Conservation (phyloP, 2,888 invertebrate species). For the Cephalotes varians region DNA sequence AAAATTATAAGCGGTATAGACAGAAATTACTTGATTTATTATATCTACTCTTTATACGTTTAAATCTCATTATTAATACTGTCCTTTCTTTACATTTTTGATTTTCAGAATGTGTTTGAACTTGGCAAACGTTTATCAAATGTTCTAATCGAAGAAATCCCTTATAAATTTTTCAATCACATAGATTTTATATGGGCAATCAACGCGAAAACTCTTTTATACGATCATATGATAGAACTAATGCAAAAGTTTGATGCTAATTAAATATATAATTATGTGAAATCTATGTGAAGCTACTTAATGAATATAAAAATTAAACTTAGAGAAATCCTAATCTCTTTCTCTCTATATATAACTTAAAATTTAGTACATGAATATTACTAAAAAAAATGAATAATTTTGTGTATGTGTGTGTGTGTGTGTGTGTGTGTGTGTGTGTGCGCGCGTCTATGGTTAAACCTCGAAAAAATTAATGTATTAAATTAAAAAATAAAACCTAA, state of each 20-base stretch:
- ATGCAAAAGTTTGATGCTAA: conserved; percentile 80
- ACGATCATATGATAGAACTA: conserved; percentile 86
- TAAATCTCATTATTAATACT: background rate
- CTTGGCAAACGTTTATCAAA: conserved; percentile 87
- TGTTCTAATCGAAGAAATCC: conserved; percentile 87
- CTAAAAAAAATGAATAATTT: too few species aligned
- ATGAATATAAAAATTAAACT: background rate
- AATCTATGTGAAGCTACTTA: background rate
- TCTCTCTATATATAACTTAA: background rate
- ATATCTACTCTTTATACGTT: background rate
- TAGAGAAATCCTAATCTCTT: background rate
- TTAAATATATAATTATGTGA: background rate
- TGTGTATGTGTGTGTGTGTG: too few species aligned
- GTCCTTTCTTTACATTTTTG: background rate
- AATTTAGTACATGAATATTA: too few species aligned
- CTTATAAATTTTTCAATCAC: conserved; percentile 89
- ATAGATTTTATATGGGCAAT: conserved; percentile 90
- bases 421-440: too few species aligned
- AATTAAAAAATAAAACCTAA: too few species aligned
- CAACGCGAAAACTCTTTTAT: conserved; percentile 88
- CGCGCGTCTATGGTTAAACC: too few species aligned
- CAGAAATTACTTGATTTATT: too few species aligned
- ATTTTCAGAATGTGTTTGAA: conserved; percentile 87
- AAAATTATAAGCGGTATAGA: too few species aligned
- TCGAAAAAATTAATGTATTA: too few species aligned